Percentiles rank a stretch among this genome's conserved stretches.
Evolutionary conservation across 2,113 vertebrate species (phyloP).

Genomic region (Hydropotes inermis): DNA sequence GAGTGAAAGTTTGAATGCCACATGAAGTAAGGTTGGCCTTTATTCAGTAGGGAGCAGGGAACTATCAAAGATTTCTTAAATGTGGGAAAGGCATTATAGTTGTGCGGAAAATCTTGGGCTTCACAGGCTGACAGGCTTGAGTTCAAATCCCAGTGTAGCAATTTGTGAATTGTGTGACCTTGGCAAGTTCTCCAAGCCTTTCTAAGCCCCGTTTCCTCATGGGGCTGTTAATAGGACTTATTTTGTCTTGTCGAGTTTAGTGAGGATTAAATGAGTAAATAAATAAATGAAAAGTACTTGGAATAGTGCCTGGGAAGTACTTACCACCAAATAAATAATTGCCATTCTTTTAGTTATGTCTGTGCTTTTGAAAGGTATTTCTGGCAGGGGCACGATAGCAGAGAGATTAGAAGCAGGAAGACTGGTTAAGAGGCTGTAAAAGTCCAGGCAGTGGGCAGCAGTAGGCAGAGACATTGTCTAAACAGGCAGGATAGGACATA

Average conservation of each 20-base stretch:
- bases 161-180: neutral
- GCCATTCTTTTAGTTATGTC: neutral
- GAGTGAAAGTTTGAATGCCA: neutral
- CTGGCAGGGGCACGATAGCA: neutral
- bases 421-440: neutral
- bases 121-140: neutral
- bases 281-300: neutral
- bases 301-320: neutral
- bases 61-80: neutral
- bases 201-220: neutral
- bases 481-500: neutral
- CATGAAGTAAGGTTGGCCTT: neutral
- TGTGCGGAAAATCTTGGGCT: neutral
- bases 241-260: neutral
- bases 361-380: constrained; percentile 31
- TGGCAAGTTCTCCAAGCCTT: neutral
- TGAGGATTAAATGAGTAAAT: constrained; percentile 41
- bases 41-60: neutral
- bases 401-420: neutral
- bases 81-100: neutral
- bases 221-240: neutral
- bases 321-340: constrained; percentile 23
- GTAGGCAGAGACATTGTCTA: neutral
- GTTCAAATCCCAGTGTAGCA: constrained; percentile 14
- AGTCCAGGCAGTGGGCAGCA: neutral